Percentiles rank a stretch among this genome's conserved stretches.
These are phyloP conservation scores for Drosophila dunni DNA, from an alignment of 1,140 invertebrate genomes.

Conservation along the genomic window DNA sequence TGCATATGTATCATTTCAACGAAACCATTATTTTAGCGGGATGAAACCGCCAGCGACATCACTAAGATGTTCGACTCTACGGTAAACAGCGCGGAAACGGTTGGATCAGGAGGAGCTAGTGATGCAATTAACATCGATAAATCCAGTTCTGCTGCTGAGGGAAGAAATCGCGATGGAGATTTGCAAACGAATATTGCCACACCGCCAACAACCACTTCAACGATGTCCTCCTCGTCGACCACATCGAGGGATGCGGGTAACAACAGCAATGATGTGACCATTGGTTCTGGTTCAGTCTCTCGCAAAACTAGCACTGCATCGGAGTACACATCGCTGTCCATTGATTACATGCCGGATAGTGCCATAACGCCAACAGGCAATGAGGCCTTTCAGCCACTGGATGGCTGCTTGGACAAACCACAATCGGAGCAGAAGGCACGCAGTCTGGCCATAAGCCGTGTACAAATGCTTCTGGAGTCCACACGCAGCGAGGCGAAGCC, in stretches of 20 bases:
- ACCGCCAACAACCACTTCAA: constrained; percentile 73
- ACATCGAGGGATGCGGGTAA: constrained; percentile 68
- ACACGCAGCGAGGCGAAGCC: constrained; percentile 55
- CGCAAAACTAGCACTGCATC: constrained; percentile 86
- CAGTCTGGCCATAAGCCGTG: constrained; percentile 58
- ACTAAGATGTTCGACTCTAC: constrained; percentile 83
- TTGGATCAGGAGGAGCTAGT: constrained; percentile 32
- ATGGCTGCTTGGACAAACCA: constrained; percentile 47
- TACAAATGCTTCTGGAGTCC: constrained; percentile 69
- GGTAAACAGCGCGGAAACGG: constrained; percentile 61
- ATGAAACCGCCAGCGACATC: constrained; percentile 85
- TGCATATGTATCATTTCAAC: constrained; percentile 56
- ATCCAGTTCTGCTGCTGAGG: constrained; percentile 35
- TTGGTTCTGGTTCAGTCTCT: constrained; percentile 85
- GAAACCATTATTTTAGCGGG: constrained; percentile 79
- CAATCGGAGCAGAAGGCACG: constrained; percentile 47
- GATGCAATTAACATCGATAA: constrained; percentile 37
- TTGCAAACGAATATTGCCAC: constrained; percentile 47
- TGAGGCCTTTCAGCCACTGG: constrained; percentile 49
- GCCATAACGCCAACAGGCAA: constrained; percentile 82
- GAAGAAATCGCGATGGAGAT: constrained; percentile 44
- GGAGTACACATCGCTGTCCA: constrained; percentile 82
- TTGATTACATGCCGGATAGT: constrained; percentile 86
- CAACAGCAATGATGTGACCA: constrained; percentile 84
- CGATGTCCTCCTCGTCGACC: constrained; percentile 74